These are phyloP conservation scores for Trididemnum nubilum DNA, from an alignment of 23 tunicate genomes.

Conservation along the genomic window DNA sequence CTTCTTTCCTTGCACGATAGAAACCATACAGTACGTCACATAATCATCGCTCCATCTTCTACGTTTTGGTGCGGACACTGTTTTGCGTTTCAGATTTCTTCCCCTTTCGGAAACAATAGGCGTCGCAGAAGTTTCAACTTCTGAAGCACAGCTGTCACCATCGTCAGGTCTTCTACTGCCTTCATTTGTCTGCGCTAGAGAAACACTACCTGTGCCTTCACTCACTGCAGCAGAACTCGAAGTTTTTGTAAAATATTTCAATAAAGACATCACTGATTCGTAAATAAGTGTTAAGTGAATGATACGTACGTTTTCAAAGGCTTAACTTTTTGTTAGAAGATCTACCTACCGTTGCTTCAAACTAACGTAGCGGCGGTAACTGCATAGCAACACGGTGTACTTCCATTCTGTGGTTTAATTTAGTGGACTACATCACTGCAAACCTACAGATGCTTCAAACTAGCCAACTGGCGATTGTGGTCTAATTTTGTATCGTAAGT, in stretches of 20 bases:
- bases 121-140: constrained; percentile 22
- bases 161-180: constrained; percentile 19
- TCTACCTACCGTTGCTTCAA: not conserved
- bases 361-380: not conserved
- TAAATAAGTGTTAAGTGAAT: constrained; percentile 2
- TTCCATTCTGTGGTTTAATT: not conserved
- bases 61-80: constrained; percentile 23
- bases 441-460: too few relatives aligned
- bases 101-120: constrained; percentile 10
- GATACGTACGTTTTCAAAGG: not conserved
- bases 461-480: too few relatives aligned
- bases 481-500: not conserved
- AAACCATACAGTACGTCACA: constrained; percentile 9
- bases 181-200: constrained; percentile 2
- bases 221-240: not conserved
- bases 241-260: constrained; percentile 13
- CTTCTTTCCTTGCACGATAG: constrained; percentile 19
- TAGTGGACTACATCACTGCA: too few relatives aligned
- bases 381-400: constrained; percentile 9
- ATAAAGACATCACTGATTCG: not conserved
- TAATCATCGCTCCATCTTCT: constrained; percentile 25
- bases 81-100: constrained; percentile 18
- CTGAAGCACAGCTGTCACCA: constrained; percentile 5
- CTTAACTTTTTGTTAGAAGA: not conserved
- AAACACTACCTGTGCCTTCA: constrained; percentile 9